Evolutionary conservation across 1,140 invertebrate genomes (phyloP).

Genomic region (Euura lappo): DNA sequence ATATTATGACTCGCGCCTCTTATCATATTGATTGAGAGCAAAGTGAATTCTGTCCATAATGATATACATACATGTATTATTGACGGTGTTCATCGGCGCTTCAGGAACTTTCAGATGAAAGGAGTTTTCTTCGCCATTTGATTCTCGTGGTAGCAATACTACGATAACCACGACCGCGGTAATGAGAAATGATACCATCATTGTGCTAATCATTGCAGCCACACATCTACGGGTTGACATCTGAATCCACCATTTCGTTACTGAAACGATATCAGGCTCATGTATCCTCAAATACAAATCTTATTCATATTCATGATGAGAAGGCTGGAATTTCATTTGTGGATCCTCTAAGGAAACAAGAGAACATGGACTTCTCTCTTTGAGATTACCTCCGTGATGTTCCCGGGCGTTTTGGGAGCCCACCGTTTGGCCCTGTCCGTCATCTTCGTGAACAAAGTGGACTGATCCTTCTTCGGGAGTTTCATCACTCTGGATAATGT

Average conservation of each 20-base stretch:
- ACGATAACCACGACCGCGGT: slow-evolving; percentile 20
- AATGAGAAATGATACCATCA: slow-evolving; percentile 30
- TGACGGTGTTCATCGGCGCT: too few relatives aligned
- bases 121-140: slow-evolving; percentile 5
- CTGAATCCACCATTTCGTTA: slow-evolving; percentile 25
- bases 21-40: too few relatives aligned
- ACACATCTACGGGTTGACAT: slow-evolving; percentile 41
- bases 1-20: too few relatives aligned
- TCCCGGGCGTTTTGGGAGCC: slow-evolving; percentile 21
- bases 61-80: too few relatives aligned
- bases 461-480: background rate
- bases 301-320: too few relatives aligned
- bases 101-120: background rate
- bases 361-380: too few relatives aligned
- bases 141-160: slow-evolving; percentile 14
- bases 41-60: too few relatives aligned
- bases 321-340: too few relatives aligned
- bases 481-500: background rate
- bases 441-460: too few relatives aligned
- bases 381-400: slow-evolving; percentile 27
- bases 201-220: slow-evolving; percentile 22
- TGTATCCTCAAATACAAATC: too few relatives aligned
- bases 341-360: too few relatives aligned
- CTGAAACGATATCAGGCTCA: slow-evolving; percentile 17
- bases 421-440: too few relatives aligned